Percentiles rank a stretch among this genome's conserved stretches.
These are phyloP conservation scores for Arctia plantaginis DNA, from an alignment of 2,888 invertebrate species.

Conservation along the genomic window DNA sequence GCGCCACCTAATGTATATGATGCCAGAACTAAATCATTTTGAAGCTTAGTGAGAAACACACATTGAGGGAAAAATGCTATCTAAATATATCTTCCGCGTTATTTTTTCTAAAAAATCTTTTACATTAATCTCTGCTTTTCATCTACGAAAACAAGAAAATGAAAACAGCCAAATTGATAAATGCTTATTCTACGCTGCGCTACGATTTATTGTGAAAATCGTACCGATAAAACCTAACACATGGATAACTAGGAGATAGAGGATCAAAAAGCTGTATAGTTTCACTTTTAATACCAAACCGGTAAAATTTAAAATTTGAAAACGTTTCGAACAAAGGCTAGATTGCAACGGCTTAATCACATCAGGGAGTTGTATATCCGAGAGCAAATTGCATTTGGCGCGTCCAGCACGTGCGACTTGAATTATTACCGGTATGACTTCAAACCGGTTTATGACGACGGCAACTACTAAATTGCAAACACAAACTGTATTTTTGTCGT, in stretches of 20 bases:
- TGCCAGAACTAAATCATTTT: not conserved
- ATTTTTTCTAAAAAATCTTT: no score
- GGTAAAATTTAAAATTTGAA: not conserved
- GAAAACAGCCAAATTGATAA: not conserved
- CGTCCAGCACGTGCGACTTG: constrained; percentile 57
- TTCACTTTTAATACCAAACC: not conserved
- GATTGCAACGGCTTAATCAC: constrained; percentile 36
- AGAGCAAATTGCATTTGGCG: constrained; percentile 57
- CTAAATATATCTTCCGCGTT: no score
- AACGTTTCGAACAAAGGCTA: constrained; percentile 1
- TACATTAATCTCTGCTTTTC: no score
- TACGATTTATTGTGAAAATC: not conserved
- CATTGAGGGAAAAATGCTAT: not conserved
- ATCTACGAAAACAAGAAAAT: not conserved
- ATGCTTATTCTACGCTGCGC: not conserved
- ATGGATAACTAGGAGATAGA: not conserved
- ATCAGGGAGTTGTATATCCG: constrained; percentile 39
- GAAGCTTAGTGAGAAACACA: not conserved
- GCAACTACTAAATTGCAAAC: constrained; percentile 48
- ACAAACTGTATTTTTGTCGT: not conserved
- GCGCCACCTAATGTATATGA: no score
- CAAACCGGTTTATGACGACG: constrained; percentile 54
- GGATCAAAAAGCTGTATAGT: not conserved
- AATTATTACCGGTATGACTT: constrained; percentile 55
- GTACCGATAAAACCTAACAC: not conserved